These are phyloP conservation scores for Tinea pellionella DNA, from an alignment of 2,888 invertebrate genomes.

Conservation along the genomic window DNA sequence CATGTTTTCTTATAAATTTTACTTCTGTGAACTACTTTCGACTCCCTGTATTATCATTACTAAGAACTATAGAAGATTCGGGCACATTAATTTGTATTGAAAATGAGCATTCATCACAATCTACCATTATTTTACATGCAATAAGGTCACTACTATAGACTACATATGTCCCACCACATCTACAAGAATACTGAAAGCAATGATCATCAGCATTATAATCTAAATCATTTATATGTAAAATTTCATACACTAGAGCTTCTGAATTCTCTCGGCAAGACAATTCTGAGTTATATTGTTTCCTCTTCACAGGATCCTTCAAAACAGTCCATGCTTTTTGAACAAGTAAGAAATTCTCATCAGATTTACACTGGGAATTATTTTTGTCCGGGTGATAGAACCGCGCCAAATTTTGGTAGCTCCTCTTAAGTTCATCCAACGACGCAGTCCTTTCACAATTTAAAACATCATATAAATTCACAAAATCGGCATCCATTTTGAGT, in stretches of 20 bases:
- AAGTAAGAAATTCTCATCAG: conserved; percentile 34
- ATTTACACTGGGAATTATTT: conserved; percentile 23
- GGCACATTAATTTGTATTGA: conserved; percentile 54
- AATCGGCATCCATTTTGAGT: conserved; percentile 14
- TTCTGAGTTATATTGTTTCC: conserved; percentile 75
- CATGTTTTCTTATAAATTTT: too few species aligned
- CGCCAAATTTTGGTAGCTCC: conserved; percentile 69
- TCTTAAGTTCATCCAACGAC: conserved; percentile 69
- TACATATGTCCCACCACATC: conserved; percentile 75
- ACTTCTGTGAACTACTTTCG: too few species aligned
- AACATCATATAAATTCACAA: conserved; percentile 63
- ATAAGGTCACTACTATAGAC: conserved; percentile 42
- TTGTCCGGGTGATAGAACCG: conserved; percentile 74
- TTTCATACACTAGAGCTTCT: conserved; percentile 71
- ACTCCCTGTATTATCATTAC: background rate
- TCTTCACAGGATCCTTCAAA: conserved; percentile 68
- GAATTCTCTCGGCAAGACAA: conserved; percentile 69
- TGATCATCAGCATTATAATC: conserved; percentile 36
- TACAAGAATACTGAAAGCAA: conserved; percentile 68
- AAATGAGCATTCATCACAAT: conserved; percentile 82
- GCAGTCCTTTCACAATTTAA: conserved; percentile 66
- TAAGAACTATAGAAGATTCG: background rate
- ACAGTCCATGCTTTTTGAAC: conserved; percentile 80
- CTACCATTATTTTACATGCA: conserved; percentile 59
- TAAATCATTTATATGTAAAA: conserved; percentile 62